Evolutionary conservation across 2,113 vertebrate genomes (phyloP).

Genomic region (Oncorhynchus clarkii): DNA sequence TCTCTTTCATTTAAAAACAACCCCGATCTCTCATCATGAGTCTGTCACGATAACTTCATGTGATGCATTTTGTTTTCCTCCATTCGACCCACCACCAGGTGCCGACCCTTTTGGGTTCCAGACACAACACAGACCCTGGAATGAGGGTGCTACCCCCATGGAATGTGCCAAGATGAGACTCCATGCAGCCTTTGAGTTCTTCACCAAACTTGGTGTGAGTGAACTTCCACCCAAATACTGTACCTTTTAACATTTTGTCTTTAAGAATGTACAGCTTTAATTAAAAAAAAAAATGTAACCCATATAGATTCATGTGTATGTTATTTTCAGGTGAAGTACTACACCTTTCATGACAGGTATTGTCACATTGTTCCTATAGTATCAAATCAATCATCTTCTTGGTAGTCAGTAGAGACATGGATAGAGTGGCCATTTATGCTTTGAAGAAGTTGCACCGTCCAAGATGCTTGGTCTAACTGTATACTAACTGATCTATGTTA

Average conservation of each 20-base stretch:
- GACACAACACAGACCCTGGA: conserved; percentile 60
- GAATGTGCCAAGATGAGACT: conserved; percentile 63
- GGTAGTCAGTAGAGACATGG: background rate
- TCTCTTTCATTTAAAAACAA: background rate
- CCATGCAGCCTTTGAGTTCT: conserved; percentile 71
- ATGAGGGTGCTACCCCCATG: conserved; percentile 59
- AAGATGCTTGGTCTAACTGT: background rate
- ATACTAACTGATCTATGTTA: background rate
- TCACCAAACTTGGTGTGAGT: conserved; percentile 70
- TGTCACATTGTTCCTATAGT: background rate
- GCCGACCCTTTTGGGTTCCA: conserved; percentile 66
- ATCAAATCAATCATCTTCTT: background rate
- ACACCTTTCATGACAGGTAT: conserved; percentile 73
- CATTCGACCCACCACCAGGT: conserved; percentile 34
- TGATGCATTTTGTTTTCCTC: background rate
- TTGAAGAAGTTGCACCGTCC: background rate
- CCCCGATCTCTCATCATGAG: background rate
- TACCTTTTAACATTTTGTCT: background rate
- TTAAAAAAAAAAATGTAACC: background rate
- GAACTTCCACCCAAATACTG: background rate
- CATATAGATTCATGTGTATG: background rate
- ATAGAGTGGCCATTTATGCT: background rate
- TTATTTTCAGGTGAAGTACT: conserved; percentile 67
- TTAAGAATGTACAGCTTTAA: background rate
- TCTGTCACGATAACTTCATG: background rate